A percentile compares a stretch with the other conserved stretches of the same genome.
Conservation (phyloP, 2,113 vertebrate species). For the Spilogale gracilis region DNA sequence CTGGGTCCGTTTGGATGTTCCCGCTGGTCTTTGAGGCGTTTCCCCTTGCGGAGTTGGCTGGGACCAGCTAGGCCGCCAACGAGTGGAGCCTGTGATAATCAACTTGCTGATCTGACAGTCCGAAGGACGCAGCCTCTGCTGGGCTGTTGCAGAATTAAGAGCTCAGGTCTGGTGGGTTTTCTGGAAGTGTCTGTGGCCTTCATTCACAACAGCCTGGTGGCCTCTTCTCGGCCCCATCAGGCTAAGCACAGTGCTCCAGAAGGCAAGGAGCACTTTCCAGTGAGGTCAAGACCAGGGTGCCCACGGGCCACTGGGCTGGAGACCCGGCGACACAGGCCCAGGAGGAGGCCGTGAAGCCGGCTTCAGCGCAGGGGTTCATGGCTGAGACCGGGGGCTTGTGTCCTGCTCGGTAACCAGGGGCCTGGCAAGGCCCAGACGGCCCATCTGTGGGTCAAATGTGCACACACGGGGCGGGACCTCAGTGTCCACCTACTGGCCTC, state of each 20-base stretch:
- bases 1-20: background rate
- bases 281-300: background rate
- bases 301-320: background rate
- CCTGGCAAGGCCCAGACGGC: background rate
- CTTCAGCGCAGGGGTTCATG: background rate
- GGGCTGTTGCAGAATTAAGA: background rate
- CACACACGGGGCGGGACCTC: background rate
- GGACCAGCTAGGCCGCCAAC: accelerated
- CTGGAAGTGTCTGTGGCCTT: background rate
- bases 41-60: background rate
- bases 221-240: background rate
- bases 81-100: too few species aligned
- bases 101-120: too few species aligned
- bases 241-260: background rate
- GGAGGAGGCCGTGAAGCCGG: background rate
- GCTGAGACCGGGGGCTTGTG: too few species aligned
- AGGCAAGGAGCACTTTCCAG: background rate
- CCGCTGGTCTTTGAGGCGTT: background rate
- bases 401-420: too few species aligned
- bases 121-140: background rate
- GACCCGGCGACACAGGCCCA: background rate
- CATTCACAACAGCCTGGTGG: background rate
- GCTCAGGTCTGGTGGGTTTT: background rate
- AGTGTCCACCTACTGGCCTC: background rate
- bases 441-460: background rate